Evolutionary conservation across 2,113 vertebrate species (phyloP).

Genomic region (human): GRCh38 chr3:134088501-134089000

Average conservation of each 20-base stretch:
- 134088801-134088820: not conserved
- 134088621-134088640: not conserved
- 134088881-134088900: not conserved
- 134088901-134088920: not conserved
- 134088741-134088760: not conserved
- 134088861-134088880: not conserved
- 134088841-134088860: not conserved
- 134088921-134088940: not conserved
- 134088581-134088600: not conserved
- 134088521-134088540: not conserved
- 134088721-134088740: constrained; percentile 13
- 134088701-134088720: not conserved
- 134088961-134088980: not conserved
- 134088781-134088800: not conserved
- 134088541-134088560: not conserved
- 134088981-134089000: no score
- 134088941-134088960: not conserved
- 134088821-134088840: not conserved
- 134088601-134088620: not conserved
- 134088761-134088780: constrained; percentile 27
- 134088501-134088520: not conserved
- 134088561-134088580: not conserved
- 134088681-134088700: not conserved
- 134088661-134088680: not conserved
- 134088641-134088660: not conserved